These are phyloP conservation scores for Propsilocerus akamusi DNA, from an alignment of 1,140 invertebrate genomes.

Conservation along the genomic window DNA sequence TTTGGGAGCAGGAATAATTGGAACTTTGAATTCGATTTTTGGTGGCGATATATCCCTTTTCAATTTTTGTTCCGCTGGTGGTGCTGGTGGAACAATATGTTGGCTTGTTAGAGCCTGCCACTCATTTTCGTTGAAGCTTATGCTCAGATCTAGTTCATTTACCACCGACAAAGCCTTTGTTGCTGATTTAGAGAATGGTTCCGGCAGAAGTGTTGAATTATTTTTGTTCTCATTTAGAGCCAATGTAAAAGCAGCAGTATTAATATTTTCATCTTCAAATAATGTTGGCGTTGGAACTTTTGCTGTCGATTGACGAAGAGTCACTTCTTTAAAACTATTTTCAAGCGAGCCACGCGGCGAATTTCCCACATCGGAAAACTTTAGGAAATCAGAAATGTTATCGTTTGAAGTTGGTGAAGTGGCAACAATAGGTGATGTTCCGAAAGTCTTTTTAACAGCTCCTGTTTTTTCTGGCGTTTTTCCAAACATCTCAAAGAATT, in stretches of 20 bases:
- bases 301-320: neutral
- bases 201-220: constrained; percentile 17
- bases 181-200: neutral
- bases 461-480: neutral
- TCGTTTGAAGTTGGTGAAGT: too few species aligned
- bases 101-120: neutral
- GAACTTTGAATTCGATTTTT: neutral
- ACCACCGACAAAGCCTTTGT: neutral
- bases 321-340: neutral
- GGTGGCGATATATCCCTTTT: neutral
- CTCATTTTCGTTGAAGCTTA: too few species aligned
- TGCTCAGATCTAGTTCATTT: neutral
- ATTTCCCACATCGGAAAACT: neutral
- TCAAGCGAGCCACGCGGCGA: neutral
- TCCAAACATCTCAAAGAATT: neutral
- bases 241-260: constrained; percentile 17
- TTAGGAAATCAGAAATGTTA: neutral
- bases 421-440: too few species aligned
- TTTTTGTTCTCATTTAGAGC: constrained; percentile 20
- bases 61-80: neutral
- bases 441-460: neutral
- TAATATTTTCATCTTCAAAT: constrained; percentile 19
- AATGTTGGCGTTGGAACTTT: neutral
- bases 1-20: neutral
- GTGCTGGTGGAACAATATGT: neutral